phyloP scores from a whole-genome alignment of 2,113 vertebrate genomes.

The Sus scrofa region T2T-Sscrofa CM000817.6:160081001-160081500 shows the following conservation, averaged over 20 bases:
- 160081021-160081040: background rate
- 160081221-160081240: background rate
- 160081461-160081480: background rate
- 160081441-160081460: background rate
- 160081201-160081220: background rate
- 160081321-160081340: background rate
- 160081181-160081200: no score
- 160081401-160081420: background rate
- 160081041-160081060: background rate
- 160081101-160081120: background rate
- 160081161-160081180: background rate
- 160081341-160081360: background rate
- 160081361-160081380: background rate
- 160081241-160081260: background rate
- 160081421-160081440: background rate
- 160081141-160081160: background rate
- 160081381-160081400: background rate
- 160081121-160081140: background rate
- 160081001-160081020: background rate
- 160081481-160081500: background rate
- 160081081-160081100: background rate
- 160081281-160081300: background rate
- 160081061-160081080: background rate
- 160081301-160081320: background rate
- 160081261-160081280: background rate